phyloP scores from a whole-genome alignment of 2,888 invertebrate genomes.

The Calameuta idolon region DNA sequence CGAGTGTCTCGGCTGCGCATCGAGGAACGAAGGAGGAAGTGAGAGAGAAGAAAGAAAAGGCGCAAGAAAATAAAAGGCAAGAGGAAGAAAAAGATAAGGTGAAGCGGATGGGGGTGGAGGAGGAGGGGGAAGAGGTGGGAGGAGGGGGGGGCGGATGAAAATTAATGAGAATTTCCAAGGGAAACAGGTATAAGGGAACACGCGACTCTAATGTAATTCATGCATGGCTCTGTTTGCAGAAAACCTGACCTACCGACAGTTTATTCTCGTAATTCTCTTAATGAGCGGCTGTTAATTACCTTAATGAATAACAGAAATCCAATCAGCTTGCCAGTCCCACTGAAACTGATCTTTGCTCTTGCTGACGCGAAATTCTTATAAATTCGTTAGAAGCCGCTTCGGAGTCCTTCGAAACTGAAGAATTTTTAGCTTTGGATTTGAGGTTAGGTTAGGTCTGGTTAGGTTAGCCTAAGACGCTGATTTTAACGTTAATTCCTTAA shows the following conservation, averaged over 20 bases:
- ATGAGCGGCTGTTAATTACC: conserved; percentile 58
- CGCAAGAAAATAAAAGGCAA: not conserved
- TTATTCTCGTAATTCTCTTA: conserved; percentile 47
- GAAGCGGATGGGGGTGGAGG: not conserved
- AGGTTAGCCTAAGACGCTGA: no score
- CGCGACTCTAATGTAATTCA: conserved; percentile 51
- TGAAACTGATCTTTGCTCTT: not conserved
- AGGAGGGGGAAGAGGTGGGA: not conserved
- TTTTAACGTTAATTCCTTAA: not conserved
- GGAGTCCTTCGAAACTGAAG: not conserved
- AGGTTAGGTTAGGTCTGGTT: no score
- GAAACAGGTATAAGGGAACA: conserved; percentile 26
- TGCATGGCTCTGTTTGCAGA: conserved; percentile 46
- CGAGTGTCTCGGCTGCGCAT: not conserved
- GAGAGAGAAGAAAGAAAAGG: not conserved
- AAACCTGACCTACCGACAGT: conserved; percentile 26
- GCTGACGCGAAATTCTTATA: not conserved
- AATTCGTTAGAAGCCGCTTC: not conserved
- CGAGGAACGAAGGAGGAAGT: not conserved
- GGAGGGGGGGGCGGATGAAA: conserved; percentile 5
- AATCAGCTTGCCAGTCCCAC: conserved; percentile 30
- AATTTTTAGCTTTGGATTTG: no score
- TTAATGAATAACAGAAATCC: conserved; percentile 58
- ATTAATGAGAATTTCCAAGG: conserved; percentile 18
- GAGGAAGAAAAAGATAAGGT: not conserved